Evolutionary conservation across 2,113 vertebrate species (phyloP).

Genomic region (Marmota flaviventris): DNA sequence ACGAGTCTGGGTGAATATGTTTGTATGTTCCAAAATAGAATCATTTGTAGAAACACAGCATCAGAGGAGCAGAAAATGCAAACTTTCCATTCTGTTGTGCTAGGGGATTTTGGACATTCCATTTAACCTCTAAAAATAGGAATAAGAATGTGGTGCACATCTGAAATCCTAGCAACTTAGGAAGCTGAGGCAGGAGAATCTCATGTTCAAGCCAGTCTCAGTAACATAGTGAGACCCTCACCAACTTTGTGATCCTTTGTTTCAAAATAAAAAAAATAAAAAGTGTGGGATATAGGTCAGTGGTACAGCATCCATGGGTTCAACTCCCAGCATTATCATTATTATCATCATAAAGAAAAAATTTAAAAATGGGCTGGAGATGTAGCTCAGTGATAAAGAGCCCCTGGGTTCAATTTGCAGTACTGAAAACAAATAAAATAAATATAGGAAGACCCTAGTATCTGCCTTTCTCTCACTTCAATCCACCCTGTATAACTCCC

Average conservation of each 20-base stretch:
- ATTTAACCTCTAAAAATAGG: slow-evolving; percentile 31
- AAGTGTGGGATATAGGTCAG: neutral
- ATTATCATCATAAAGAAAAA: no score
- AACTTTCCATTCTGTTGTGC: neutral
- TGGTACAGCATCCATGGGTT: neutral
- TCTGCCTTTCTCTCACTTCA: slow-evolving; percentile 13
- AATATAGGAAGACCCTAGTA: neutral
- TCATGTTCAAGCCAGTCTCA: neutral
- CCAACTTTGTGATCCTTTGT: neutral
- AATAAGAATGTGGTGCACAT: neutral
- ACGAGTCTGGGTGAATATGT: neutral
- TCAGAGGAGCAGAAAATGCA: slow-evolving; percentile 19
- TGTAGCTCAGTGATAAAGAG: no score
- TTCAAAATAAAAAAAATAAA: neutral
- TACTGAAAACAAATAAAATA: neutral
- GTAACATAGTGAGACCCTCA: neutral
- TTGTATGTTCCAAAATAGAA: neutral
- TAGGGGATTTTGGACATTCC: neutral
- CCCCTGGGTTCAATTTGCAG: neutral
- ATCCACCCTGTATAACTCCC: neutral
- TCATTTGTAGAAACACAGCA: slow-evolving; percentile 47
- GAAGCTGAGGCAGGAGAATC: neutral
- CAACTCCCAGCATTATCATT: neutral
- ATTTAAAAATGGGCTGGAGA: no score
- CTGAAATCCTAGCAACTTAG: neutral